Conservation (phyloP, 2,888 invertebrate genomes). For the Oscheius sp. region DNA sequence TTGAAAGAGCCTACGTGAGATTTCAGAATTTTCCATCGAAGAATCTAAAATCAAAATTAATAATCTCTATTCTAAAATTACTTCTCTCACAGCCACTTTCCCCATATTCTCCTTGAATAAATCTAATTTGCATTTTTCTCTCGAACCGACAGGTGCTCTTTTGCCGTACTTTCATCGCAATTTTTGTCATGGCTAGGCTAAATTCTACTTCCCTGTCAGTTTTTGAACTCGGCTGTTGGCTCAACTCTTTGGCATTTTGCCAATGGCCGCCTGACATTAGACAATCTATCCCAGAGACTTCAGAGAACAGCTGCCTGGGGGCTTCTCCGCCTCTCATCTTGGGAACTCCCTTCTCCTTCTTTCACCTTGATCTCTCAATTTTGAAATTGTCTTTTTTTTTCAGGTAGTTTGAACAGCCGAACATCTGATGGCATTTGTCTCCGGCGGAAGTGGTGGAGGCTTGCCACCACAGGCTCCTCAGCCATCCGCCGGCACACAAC, state of each 20-base stretch:
- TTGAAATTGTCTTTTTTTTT: neutral
- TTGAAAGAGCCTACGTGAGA: too few relatives aligned
- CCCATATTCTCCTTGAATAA: too few relatives aligned
- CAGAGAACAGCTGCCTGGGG: slow-evolving; percentile 20
- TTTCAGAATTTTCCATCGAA: too few relatives aligned
- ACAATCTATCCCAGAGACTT: slow-evolving; percentile 4
- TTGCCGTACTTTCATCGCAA: too few relatives aligned
- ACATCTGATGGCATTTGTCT: slow-evolving; percentile 41
- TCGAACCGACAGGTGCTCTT: too few relatives aligned
- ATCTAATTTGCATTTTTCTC: too few relatives aligned
- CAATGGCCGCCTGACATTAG: neutral
- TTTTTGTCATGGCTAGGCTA: too few relatives aligned
- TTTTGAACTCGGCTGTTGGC: too few relatives aligned
- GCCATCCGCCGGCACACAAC: neutral
- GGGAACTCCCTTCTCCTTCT: neutral
- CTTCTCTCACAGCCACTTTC: too few relatives aligned
- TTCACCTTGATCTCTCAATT: neutral
- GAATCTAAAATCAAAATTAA: too few relatives aligned
- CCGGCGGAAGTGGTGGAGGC: slow-evolving; percentile 44
- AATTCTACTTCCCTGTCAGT: too few relatives aligned
- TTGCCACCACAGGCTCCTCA: slow-evolving; percentile 38
- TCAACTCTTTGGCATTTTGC: slow-evolving; percentile 15
- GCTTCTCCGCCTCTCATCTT: neutral
- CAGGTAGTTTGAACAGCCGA: slow-evolving; percentile 3
- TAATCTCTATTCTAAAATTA: too few relatives aligned